phyloP scores from a whole-genome alignment of 2,113 vertebrate species.

The Ceuthmochares aereus region DNA sequence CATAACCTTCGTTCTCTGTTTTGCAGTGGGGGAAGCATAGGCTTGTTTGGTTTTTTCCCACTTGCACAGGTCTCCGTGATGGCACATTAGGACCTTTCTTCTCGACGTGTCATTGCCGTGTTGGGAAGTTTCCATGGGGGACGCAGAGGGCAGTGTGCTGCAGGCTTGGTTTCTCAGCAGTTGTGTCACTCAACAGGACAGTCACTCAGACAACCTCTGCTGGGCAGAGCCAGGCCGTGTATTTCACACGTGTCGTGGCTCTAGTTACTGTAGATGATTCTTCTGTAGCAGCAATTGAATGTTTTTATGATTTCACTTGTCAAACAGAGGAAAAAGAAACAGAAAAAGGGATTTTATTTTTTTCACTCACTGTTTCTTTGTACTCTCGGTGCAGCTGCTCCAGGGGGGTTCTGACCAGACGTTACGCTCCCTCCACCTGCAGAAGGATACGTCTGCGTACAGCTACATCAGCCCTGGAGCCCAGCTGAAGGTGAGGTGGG shows the following conservation, averaged over 20 bases:
- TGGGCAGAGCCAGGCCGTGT: neutral
- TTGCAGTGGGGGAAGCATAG: neutral
- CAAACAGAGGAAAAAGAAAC: neutral
- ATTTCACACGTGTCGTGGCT: rapidly evolving
- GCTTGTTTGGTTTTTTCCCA: neutral
- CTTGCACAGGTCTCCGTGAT: neutral
- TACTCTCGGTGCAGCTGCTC: constrained; percentile 82
- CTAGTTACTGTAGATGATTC: neutral
- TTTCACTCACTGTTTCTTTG: neutral
- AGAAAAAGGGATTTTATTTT: neutral
- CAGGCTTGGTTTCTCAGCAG: neutral
- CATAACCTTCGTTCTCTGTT: neutral
- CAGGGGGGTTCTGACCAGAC: constrained; percentile 91
- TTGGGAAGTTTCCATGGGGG: no score
- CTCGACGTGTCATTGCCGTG: rapidly evolving
- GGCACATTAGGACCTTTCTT: neutral
- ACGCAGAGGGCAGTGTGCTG: neutral
- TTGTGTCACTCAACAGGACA: neutral
- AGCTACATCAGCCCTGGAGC: constrained; percentile 89
- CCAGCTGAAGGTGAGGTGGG: constrained; percentile 86
- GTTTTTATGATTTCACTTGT: neutral
- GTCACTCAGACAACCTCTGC: no score
- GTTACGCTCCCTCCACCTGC: constrained; percentile 88
- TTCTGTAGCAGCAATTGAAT: neutral
- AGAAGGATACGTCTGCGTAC: constrained; percentile 88